Base-by-base conservation (phyloP, 2,797 vertebrate genomes). In the Rhadinocentrus ornatus region DNA sequence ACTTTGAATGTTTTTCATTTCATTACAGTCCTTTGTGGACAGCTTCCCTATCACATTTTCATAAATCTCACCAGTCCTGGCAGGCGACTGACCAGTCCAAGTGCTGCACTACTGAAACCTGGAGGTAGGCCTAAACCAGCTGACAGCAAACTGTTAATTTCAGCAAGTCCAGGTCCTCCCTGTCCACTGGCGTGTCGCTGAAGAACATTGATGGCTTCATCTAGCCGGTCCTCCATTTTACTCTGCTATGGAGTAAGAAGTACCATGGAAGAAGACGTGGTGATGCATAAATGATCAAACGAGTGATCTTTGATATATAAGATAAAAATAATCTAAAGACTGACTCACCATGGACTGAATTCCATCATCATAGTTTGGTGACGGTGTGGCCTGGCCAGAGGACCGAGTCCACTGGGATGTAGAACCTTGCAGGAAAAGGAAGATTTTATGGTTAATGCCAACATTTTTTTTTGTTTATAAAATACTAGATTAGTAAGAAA, bases 171-270 rank as follows among this genome's bases (percentile, higher is more conserved):
- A 22, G 91, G 82, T 16, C 83, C 88, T 44, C 89, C 88, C 16
- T 96, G 93, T 48, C 96, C 97, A 44, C 96, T 96, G 0, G 97
- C 97, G 0, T 99, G 97, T 78, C 94, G 97, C 77, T 97, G 94
- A 81, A 99, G 93, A 80, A 99, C 98, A 0, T 96, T 96, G 89
- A 99, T 96, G 62, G 97, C 98, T 92, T 99, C 98, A 0, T 98
- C 97, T 90, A 99, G 92, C 77, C 94, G 96, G 87, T 99, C 98
- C 83, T 98, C 97, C 95, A 99, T 93, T 91, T 98, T 99, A 91
- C 84, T 97, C 90, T 95, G 94, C 92, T 94, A 78, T 16, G 74
- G 15, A 77, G 9, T 58, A 48, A 29, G 3, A 31, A 69, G 20
- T 70, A 73, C 3, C 26, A 32, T 7, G 7, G 18, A 52, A 9